Conservation (phyloP, 2,113 vertebrate genomes). For the Nestor notabilis region DNA sequence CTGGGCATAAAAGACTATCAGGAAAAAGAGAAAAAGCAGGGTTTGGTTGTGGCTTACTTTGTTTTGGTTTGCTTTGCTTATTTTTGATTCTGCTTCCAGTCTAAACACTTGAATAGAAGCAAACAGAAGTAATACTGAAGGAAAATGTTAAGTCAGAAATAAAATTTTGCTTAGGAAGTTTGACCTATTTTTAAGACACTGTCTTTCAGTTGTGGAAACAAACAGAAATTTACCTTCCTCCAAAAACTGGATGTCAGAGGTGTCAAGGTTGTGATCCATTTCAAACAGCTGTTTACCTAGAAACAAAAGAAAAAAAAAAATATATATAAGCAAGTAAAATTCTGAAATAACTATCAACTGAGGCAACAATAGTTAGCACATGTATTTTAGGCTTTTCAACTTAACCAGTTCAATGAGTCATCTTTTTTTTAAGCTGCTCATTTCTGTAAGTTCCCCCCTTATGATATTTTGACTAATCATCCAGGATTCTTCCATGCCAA, state of each 20-base stretch:
- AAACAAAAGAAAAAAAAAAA: background rate
- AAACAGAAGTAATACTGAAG: background rate
- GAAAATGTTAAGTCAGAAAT: background rate
- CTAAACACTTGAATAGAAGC: background rate
- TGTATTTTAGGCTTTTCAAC: background rate
- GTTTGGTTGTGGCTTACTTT: fast-evolving
- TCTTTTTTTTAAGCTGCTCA: background rate
- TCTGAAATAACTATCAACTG: background rate
- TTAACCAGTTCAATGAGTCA: background rate
- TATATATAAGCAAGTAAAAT: background rate
- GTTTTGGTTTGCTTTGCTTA: background rate
- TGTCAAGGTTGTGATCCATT: slow-evolving; percentile 97
- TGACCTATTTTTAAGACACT: background rate
- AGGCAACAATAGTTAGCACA: background rate
- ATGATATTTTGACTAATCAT: background rate
- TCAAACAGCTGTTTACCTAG: slow-evolving; percentile 97
- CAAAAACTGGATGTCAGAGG: slow-evolving; percentile 96
- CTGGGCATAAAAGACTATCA: background rate
- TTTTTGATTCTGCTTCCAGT: background rate
- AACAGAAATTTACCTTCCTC: slow-evolving; percentile 86
- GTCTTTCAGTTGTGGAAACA: background rate
- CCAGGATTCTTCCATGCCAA: background rate
- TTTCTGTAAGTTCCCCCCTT: background rate
- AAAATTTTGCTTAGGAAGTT: background rate
- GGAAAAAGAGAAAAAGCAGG: background rate